Base-by-base conservation (phyloP, 1,140 invertebrate genomes). In the Rhopalosiphum maidis region DNA sequence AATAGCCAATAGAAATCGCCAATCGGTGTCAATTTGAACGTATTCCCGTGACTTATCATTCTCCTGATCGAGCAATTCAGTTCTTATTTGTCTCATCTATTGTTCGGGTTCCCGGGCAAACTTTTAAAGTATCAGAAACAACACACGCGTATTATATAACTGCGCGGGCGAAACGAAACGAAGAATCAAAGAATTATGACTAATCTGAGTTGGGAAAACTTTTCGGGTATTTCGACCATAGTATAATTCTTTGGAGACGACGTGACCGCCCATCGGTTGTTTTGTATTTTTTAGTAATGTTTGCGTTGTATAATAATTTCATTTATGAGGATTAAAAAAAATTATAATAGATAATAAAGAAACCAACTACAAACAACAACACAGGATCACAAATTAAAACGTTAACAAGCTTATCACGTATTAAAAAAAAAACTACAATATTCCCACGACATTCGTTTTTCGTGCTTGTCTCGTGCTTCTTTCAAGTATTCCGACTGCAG, bases 401-500 rank as follows among this genome's bases (percentile, higher is more conserved):
- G 89, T 90, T 90, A 90, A 90, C 89, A 90, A 90, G 89, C 89
- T 90, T 55, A 90, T 90, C 89, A 90, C 89, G 89, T 90, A 90
- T 55, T 43, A 60, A 90, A 90, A 90, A 41, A 55, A 90, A 90
- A 60, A 41, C 8, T 8, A 90, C 22, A 43, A 90, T 90, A n/a
- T 90, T 90, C 89, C 89, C 89, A 90, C 89, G 89, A 22, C 43
- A 90, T 90, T 68, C 37, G 25, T 90, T 90, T 90, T 88, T 43
- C 89, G 89, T 37, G 37, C 89, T 90, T 37, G 88, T 89, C 88
- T 55, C 35, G 88, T 41, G 51, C 54, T 90, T 68, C 89, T 90
- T 90, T 90, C 54, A 90, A 90, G 89, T 90, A 25, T 90, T 90
- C 89, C 89, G 89, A 90, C 51, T 23, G 51, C 54, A 89, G 87